Evolutionary conservation across 2,797 vertebrate species (phyloP).

Genomic region (Phataginus tricuspis): DNA sequence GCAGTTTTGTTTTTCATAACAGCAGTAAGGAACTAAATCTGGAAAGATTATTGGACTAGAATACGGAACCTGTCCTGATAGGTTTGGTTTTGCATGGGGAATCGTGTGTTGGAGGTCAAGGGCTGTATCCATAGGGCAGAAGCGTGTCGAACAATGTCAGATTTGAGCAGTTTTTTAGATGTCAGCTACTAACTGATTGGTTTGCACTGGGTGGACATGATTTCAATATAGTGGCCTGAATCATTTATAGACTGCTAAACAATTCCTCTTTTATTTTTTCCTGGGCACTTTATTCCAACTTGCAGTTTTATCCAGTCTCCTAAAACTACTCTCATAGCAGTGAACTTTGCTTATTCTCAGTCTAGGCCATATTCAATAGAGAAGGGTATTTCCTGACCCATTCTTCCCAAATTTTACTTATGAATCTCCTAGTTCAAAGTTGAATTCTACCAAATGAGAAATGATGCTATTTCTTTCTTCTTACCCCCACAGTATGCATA

Average conservation of each 20-base stretch:
- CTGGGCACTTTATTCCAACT: not conserved
- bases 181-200: not conserved
- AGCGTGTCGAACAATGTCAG: not conserved
- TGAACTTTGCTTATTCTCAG: not conserved
- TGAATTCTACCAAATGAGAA: not conserved
- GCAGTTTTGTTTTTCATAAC: not conserved
- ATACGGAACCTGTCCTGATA: not conserved
- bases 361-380: not conserved
- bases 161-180: not conserved
- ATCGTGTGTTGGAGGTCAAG: not conserved
- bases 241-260: not conserved
- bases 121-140: not conserved
- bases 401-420: constrained; percentile 28
- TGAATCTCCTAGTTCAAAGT: not conserved
- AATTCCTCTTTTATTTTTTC: not conserved
- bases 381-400: not conserved
- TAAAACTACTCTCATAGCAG: not conserved
- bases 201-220: not conserved
- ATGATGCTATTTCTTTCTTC: not conserved
- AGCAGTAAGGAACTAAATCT: not conserved
- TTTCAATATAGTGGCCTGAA: not conserved
- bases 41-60: not conserved
- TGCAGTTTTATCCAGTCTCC: not conserved
- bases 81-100: not conserved
- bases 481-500: not conserved